Percentiles rank a stretch among this genome's conserved stretches.
Conservation (phyloP, 2,888 invertebrate genomes). For the Amphimallon solstitiale region DNA sequence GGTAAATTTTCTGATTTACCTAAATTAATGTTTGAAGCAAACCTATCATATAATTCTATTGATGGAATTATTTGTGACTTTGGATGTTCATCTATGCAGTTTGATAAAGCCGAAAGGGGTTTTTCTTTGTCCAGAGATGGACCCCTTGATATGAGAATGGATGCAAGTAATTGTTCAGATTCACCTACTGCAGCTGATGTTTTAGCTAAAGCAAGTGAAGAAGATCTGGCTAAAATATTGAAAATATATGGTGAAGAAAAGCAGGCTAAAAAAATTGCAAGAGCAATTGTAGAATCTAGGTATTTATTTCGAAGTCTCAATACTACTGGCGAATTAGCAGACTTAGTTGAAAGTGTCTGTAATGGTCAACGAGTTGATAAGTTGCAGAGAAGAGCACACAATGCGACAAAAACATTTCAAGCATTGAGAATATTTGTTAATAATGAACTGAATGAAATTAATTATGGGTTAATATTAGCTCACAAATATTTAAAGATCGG, state of each 20-base stretch:
- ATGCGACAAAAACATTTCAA: conserved; percentile 93
- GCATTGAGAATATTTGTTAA: conserved; percentile 95
- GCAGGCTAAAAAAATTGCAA: conserved; percentile 84
- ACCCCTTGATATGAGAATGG: conserved; percentile 96
- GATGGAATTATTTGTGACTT: conserved; percentile 93
- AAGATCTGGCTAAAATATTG: conserved; percentile 83
- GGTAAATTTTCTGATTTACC: conserved; percentile 92
- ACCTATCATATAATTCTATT: conserved; percentile 73
- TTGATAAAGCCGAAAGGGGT: conserved; percentile 83
- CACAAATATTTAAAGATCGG: conserved; percentile 79
- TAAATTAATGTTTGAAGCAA: conserved; percentile 68
- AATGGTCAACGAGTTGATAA: conserved; percentile 72
- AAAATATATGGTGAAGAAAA: conserved; percentile 94
- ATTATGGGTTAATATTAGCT: conserved; percentile 85
- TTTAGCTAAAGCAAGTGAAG: conserved; percentile 80
- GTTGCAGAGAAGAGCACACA: conserved; percentile 78
- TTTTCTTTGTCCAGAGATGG: conserved; percentile 88
- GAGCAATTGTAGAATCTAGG: conserved; percentile 86
- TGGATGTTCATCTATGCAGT: conserved; percentile 96
- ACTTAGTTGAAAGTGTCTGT: conserved; percentile 63
- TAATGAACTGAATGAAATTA: conserved; percentile 94
- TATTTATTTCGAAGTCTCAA: conserved; percentile 70
- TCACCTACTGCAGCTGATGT: conserved; percentile 89
- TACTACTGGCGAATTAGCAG: conserved; percentile 85
- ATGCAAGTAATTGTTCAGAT: conserved; percentile 74